These are phyloP conservation scores for Cryptus armator DNA, from an alignment of 2,888 invertebrate genomes.

Conservation along the genomic window DNA sequence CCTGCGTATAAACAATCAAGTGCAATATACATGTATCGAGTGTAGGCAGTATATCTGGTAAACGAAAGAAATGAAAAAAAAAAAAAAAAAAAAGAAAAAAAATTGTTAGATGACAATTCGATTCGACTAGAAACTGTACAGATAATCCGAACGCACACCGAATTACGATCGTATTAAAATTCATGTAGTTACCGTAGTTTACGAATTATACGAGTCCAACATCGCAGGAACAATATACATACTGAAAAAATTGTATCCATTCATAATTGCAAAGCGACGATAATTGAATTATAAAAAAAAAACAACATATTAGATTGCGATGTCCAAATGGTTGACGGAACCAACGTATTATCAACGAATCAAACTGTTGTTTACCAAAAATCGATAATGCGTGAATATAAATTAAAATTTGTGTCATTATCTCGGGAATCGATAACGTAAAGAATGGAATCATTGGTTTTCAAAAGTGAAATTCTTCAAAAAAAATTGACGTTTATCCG, in stretches of 20 bases:
- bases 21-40: slow-evolving; percentile 68
- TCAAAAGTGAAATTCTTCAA: no score
- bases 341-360: neutral
- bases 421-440: no score
- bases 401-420: no score
- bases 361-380: no score
- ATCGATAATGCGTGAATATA: no score
- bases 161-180: slow-evolving; percentile 40
- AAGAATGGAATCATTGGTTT: no score
- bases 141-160: slow-evolving; percentile 50
- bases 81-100: slow-evolving; percentile 41
- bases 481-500: no score
- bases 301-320: neutral
- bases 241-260: slow-evolving; percentile 10
- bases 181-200: neutral
- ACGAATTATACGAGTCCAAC: slow-evolving; percentile 9
- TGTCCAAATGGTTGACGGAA: neutral
- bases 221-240: neutral
- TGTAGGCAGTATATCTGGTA: slow-evolving; percentile 61
- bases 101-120: slow-evolving; percentile 61
- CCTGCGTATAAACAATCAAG: slow-evolving; percentile 74
- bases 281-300: neutral
- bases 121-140: slow-evolving; percentile 52
- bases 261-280: slow-evolving; percentile 6
- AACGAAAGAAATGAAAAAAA: slow-evolving; percentile 45